Base-by-base conservation (phyloP, 2,888 invertebrate species). In the Cyaniris semiargus region DNA sequence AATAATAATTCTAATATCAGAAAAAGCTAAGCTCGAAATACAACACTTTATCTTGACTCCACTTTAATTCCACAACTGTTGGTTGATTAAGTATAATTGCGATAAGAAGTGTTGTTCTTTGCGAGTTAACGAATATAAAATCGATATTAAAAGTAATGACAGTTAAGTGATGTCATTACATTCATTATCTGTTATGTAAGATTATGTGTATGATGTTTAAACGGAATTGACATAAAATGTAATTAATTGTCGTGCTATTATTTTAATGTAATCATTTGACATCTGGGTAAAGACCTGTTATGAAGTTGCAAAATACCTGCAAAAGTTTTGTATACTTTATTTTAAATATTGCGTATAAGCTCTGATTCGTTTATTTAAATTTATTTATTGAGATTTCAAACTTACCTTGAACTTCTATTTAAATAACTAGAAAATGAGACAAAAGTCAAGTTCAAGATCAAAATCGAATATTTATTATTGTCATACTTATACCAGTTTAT, bases 161-260 rank as follows among this genome's bases (percentile, higher is more conserved):
- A 70, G 70, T 70, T 34, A 70, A 70, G 34, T 71, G 38, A 71
- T 38, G 71, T 71, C 71, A 71, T 71, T 71, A 38, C 71, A 71
- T 74, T 74, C 23, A 74, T 53, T 74, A 74, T 23, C 53, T 48
- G 53, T 74, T 44, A 38, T 15, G 72, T 44, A 53, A 13, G 23
- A 48, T 72, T 21, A 23, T 15, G 27, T 23, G 53, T 48, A 53
- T 48, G 74, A 44, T 18, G 27, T 6, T 66, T 71, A 75, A 79
- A 77, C 74, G 77, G 75, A 78, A 77, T 70, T 79, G 74, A 53
- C 74, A 18, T 27, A 74, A 74, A 70, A 74, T 53, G 82, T 84
- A 86, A 88, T 89, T 86, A 86, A 87, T 86, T 89, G 90, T 90
- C 89, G 84, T 79, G 82, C 44, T 53, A 72, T 83, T 87, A 86